Base-by-base conservation (phyloP, 1,140 invertebrate genomes). In the Bombus terrestris region DNA sequence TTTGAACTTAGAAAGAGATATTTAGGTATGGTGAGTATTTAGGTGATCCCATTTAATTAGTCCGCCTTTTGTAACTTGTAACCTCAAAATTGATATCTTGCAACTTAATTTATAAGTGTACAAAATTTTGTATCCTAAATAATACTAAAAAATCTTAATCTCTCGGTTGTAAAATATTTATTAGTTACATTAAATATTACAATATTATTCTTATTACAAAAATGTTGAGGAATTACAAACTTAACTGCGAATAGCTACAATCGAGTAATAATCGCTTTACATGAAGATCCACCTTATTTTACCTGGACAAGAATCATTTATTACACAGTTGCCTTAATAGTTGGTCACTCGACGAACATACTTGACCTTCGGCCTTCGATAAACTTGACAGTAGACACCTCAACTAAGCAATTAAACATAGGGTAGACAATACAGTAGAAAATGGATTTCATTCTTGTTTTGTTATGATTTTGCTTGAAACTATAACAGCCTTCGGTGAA, bases 281-380 rank as follows among this genome's bases (percentile, higher is more conserved):
- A 81, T 81, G 37, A 39, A 32, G 32, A 81, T 53, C 10, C 32
- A n/a, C 25, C 47, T 72, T 53, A 13, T 25, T 35, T 35, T 25
- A 35, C 43, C n/a, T 53, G 47, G 18, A 53, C 47, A 53, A 53
- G 47, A 66, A 59, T 81, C 69, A 53, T 81, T 39, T 53, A 35
- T 74, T 81, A 22, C n/a, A 22, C 25, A 81, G 35, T 39, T 39
- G 53, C 53, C 80, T 82, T 75, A 47, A 64, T 22, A 75, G 39
- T 72, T 79, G 25, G 25, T 72, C 35, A 59, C 35, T 79, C 22
- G 41, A 41, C 79, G 83, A 89, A 89, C 79, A 68, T 57, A 78
- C 66, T 69, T 86, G 81, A 86, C 87, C 89, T 91, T 90, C 84
- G 80, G 53, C 82, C 89, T 91, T 90, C 81, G 80, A 62, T 47